Evolutionary conservation across 2,113 vertebrate genomes (phyloP), one percentile per base, ranked within the genome.

Genomic region (Macrotis lagotis): DNA sequence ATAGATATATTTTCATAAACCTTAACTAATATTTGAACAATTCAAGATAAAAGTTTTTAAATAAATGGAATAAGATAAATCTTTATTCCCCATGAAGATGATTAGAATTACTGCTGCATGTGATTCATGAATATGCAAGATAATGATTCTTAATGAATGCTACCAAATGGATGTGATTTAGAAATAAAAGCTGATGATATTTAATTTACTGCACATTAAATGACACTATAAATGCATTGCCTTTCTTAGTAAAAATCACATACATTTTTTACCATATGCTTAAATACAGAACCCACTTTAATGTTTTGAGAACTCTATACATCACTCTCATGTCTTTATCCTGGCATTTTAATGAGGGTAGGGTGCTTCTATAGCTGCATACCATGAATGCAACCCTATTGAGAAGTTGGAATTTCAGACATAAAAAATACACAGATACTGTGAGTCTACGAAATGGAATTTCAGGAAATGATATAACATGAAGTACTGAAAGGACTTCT

Each of bases 331-430:
- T 53, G 50, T 51, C 25, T 49, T 92, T 93, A 91, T 89, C 26
- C 53, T 92, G 83, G 25, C 52, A 92, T 74, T 95, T 95, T 93
- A 96, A 94, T 92, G 94, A 95, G 94, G 91, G 26, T 2, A 89
- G 24, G 11, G 19, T 50, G 24, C 50, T 94, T 94, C 94, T 28
- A 59, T 93, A 74, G 88, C 92, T 91, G 96, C 50, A 66, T 48
- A 89, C 88, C 48, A 91, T 88, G 90, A 91, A 92, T 93, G 66
- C 24, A 92, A 26, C 37, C 50, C 44, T 47, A 91, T 8, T 91
- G 50, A 94, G 50, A 95, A 91, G 50, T 19, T 49, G 51, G 59
- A 83, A 94, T 92, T 51, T 94, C 90, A 93, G 37, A 8, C 91
- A 83, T 53, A 52, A 95, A 96, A 96, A 92, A 12, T 94, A 92